These are phyloP conservation scores for Cirrhinus molitorella DNA, from an alignment of 2,797 vertebrate species.

Conservation along the genomic window DNA sequence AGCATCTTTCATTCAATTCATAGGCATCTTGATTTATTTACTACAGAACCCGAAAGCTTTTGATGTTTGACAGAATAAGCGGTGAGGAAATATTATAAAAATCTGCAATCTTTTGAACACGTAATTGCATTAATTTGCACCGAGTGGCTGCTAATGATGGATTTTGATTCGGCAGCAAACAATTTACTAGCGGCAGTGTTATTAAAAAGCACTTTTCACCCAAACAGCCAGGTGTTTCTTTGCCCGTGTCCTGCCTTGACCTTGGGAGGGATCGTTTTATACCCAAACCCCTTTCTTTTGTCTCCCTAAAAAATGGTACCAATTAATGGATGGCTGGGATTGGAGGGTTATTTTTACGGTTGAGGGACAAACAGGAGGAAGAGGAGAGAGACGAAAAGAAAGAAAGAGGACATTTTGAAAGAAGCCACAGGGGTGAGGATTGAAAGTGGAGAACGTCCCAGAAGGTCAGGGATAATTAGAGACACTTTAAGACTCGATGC, in stretches of 20 bases:
- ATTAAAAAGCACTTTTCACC: slow-evolving; percentile 42
- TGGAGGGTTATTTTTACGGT: slow-evolving; percentile 74
- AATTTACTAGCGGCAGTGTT: slow-evolving; percentile 70
- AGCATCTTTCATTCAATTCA: neutral
- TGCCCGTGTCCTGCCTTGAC: slow-evolving; percentile 74
- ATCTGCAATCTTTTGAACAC: slow-evolving; percentile 49
- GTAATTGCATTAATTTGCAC: slow-evolving; percentile 52
- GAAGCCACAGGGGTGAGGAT: slow-evolving; percentile 55
- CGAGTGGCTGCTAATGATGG: slow-evolving; percentile 63
- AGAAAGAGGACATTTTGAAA: slow-evolving; percentile 59
- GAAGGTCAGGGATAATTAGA: slow-evolving; percentile 87
- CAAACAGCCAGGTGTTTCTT: slow-evolving; percentile 68
- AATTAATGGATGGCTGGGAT: slow-evolving; percentile 75
- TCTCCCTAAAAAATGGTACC: slow-evolving; percentile 74
- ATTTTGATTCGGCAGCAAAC: slow-evolving; percentile 66
- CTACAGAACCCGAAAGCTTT: slow-evolving; percentile 5
- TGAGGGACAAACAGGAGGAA: slow-evolving; percentile 54
- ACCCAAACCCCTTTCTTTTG: slow-evolving; percentile 58
- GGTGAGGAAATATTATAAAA: slow-evolving; percentile 41
- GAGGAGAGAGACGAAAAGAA: slow-evolving; percentile 55
- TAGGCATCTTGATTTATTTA: slow-evolving; percentile 12
- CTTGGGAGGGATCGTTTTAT: slow-evolving; percentile 66
- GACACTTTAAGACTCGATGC: slow-evolving; percentile 78
- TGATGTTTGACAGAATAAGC: slow-evolving; percentile 26
- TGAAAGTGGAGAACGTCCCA: slow-evolving; percentile 68